Conservation (phyloP, 2,797 vertebrate genomes). For the Catostomus latipinnis region DNA sequence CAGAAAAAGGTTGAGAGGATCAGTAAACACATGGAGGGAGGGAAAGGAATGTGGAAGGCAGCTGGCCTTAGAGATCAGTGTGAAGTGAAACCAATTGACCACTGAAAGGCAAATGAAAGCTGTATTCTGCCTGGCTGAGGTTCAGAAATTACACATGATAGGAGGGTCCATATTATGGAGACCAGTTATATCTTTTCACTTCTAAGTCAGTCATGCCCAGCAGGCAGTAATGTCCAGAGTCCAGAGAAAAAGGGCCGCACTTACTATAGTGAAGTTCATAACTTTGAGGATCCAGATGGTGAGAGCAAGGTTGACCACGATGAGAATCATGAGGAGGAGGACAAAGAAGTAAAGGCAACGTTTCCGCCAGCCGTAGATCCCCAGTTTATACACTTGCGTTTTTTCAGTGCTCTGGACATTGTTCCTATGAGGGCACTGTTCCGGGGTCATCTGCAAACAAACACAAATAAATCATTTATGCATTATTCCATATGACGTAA, state of each 20-base stretch:
- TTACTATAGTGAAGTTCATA: constrained; percentile 99
- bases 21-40: constrained; percentile 10
- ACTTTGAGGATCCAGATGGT: constrained; percentile 99
- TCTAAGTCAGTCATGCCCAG: neutral
- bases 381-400: constrained; percentile 98
- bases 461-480: constrained; percentile 34
- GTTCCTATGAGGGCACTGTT: constrained; percentile 94
- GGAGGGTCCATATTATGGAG: constrained; percentile 13
- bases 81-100: constrained; percentile 40
- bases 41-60: constrained; percentile 24
- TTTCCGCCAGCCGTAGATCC: constrained; percentile 99
- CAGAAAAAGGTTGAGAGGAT: neutral
- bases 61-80: constrained; percentile 18
- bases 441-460: constrained; percentile 94
- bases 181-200: constrained; percentile 25
- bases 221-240: constrained; percentile 8
- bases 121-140: constrained; percentile 8
- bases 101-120: constrained; percentile 53
- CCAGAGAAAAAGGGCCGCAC: constrained; percentile 64
- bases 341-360: constrained; percentile 99
- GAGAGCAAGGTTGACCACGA: constrained; percentile 97
- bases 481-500: neutral
- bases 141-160: constrained; percentile 45
- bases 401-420: constrained; percentile 92
- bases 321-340: constrained; percentile 97